A percentile compares a stretch with the other conserved stretches of the same genome.
phyloP scores from a whole-genome alignment of 2,113 vertebrate species.

The Paradisaea rubra region DNA sequence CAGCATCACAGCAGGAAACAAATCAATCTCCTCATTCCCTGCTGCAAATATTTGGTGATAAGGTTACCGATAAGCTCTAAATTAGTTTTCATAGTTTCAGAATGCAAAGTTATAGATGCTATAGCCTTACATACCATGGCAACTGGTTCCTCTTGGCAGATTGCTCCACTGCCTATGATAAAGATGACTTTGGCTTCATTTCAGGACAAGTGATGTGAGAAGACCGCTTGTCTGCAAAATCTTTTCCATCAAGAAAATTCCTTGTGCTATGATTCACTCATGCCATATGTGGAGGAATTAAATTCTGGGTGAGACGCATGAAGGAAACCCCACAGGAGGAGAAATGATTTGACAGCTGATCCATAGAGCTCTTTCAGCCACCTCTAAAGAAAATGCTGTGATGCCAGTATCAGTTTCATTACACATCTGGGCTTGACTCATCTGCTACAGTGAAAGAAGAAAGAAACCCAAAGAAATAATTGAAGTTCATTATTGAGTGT shows the following conservation, averaged over 20 bases:
- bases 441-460: not conserved
- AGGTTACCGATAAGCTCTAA: not conserved
- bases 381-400: slow-evolving; percentile 21
- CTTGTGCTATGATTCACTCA: not conserved
- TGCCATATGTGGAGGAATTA: not conserved
- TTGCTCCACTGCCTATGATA: not conserved
- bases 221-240: not conserved
- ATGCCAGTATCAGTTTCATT: slow-evolving; percentile 11
- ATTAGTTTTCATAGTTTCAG: not conserved
- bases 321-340: slow-evolving; percentile 31
- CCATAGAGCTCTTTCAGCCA: not conserved
- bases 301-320: not conserved
- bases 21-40: not conserved
- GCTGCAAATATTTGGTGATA: slow-evolving; percentile 1
- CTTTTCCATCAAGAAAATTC: not conserved
- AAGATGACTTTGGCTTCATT: not conserved
- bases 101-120: not conserved
- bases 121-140: not conserved
- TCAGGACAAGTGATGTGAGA: not conserved
- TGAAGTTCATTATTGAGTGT: slow-evolving; percentile 41
- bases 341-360: slow-evolving; percentile 26
- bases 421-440: slow-evolving; percentile 56
- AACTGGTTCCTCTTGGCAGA: not conserved
- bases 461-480: slow-evolving; percentile 49
- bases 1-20: not conserved